Evolutionary conservation across 1,140 invertebrate genomes (phyloP), one percentile per base, ranked within the genome.

Genomic region (Eurosta solidaginis): DNA sequence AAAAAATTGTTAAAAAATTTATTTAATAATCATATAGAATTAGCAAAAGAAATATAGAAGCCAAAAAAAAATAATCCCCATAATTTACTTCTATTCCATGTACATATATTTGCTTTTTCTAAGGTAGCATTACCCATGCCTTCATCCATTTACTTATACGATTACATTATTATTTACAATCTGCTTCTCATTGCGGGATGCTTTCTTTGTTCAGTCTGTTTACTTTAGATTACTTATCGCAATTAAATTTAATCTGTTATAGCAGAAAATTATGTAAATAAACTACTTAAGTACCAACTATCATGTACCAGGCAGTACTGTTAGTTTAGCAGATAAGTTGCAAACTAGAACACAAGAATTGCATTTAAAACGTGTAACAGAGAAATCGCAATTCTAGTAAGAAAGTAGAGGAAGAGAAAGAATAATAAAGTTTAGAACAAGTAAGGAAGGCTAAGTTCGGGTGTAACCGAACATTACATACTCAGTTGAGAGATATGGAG

Each of bases 21-120:
- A n/a, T n/a, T n/a, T 47, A 47, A 47, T 17, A 47, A 47, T 4
- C 3, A 52, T 3, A 17, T 49, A 49, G n/a, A 49, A 49, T 49
- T 9, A n/a, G 47, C 42, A 49, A 3, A 17, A 17, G 47, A 49
- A 2, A 3, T 49, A 17, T 7, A 7, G 6, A 7, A 12, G 7
- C 45, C 52, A 25, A 1, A 14, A 33, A 22, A 0, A 3, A 36
- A 33, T 4, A 10, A 17, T 33, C 27, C 2, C 14, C 27, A 33
- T 2, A 68, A 68, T 68, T 68, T 68, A 68, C 40, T 40, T 12
- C 59, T 4, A 12, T 9, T 68, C 6, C 3, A n/a, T n/a, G n/a
- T n/a, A n/a, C n/a, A n/a, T n/a, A 7, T 68, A 68, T 68, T 68
- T 40, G 59, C 14, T 68, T 68, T n/a, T 59, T 40, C 33, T 68